These are phyloP conservation scores for Chironomus tentans DNA, from an alignment of 2,888 invertebrate species.

Conservation along the genomic window DNA sequence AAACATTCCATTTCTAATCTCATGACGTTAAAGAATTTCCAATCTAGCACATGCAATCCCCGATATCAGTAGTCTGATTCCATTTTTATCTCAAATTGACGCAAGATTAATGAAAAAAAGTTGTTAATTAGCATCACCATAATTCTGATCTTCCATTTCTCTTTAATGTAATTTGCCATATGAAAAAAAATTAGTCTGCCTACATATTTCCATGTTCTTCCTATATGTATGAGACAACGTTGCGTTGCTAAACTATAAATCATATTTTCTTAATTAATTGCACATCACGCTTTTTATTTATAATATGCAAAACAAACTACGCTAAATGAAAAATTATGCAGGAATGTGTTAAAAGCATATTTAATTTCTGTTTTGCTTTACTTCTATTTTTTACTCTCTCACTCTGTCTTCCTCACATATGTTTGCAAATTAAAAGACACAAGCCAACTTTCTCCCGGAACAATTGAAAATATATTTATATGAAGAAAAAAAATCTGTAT, in stretches of 20 bases:
- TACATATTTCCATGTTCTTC: neutral
- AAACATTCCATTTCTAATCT: too few relatives aligned
- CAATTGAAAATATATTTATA: neutral
- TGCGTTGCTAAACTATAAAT: too few relatives aligned
- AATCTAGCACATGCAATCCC: too few relatives aligned
- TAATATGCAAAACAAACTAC: neutral
- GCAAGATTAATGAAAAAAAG: too few relatives aligned
- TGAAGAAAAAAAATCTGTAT: neutral
- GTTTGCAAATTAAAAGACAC: constrained; percentile 8
- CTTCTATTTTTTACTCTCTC: neutral
- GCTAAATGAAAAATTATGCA: neutral
- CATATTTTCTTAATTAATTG: neutral
- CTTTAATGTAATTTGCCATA: too few relatives aligned
- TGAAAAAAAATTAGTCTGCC: neutral
- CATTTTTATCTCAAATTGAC: too few relatives aligned
- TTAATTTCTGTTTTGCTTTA: neutral
- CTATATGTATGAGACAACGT: too few relatives aligned
- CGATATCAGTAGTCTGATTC: too few relatives aligned
- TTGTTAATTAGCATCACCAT: too few relatives aligned
- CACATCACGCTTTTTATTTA: neutral
- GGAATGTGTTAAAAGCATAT: neutral
- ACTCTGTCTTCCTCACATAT: neutral
- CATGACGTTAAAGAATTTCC: too few relatives aligned
- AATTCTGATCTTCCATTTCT: too few relatives aligned
- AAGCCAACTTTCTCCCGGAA: constrained; percentile 10